Evolutionary conservation across 2,888 invertebrate genomes (phyloP), one percentile per base, ranked within the genome.

Genomic region (Mythimna vitellina): DNA sequence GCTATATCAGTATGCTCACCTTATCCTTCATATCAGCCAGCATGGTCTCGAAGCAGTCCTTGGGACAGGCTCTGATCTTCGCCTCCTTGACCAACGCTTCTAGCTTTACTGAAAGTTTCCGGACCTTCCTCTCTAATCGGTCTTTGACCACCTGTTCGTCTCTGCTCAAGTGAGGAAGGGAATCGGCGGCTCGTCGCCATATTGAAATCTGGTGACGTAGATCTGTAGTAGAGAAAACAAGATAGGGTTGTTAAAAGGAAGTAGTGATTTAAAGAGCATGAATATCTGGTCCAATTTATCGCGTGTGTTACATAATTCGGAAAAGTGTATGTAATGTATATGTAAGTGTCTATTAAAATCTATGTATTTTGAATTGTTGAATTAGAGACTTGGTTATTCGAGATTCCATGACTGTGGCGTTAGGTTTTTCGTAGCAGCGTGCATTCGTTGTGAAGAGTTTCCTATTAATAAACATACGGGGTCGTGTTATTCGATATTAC

Each of bases 161-260:
- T 88, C 98, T 97, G 65, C 98, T 98, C 87, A 98, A 97, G 46
- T 97, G 97, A 0, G 98, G 98, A 0, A 99, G 94, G 0, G 98
- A 98, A 10, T 98, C 97, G 0, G 97, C 98, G 0, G 97, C 97
- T 69, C 97, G 97, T 87, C 98, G 97, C 99, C 99, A 99, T 77
- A 98, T 98, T 56, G 97, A 97, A 25, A 99, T 98, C 92, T 99
- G 98, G 67, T 98, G 97, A 32, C 97, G 97, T 29, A 99, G 91
- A 85, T 98, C 98, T 97, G 95, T 22, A 78, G 82, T 42, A 65
- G 17, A 42, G 0, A n/a, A 32, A 32, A 25, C 9, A 2, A 42
- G 20, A 35, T 1, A 46, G 6, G 14, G 6, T 22, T 67, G 7
- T 32, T 12, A 22, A 22, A 5, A 22, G 10, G 10, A 22, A 1